phyloP scores from a whole-genome alignment of 2,113 vertebrate genomes.

The Xerus inauris region DNA sequence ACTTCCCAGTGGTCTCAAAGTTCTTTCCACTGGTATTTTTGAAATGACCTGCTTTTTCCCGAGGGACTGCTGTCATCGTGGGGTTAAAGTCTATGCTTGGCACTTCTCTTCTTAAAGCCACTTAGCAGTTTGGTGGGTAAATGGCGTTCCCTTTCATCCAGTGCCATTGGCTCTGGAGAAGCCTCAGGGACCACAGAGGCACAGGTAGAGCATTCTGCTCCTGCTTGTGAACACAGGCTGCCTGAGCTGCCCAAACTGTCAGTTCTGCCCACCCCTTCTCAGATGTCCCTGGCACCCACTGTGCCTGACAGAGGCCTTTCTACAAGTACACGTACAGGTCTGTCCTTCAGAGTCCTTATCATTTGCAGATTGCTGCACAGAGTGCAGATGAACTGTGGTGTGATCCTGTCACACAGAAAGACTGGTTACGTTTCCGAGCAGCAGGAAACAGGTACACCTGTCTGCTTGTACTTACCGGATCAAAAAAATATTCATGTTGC shows the following conservation, averaged over 20 bases:
- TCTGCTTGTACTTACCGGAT: neutral
- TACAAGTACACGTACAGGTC: slow-evolving; percentile 34
- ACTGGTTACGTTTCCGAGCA: neutral
- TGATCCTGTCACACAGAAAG: slow-evolving; percentile 69
- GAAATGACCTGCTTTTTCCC: neutral
- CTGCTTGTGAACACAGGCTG: neutral
- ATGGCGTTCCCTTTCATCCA: neutral
- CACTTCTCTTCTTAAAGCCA: slow-evolving; percentile 17
- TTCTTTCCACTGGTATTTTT: neutral
- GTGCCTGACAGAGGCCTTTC: slow-evolving; percentile 69
- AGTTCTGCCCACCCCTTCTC: neutral
- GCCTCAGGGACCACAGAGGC: neutral
- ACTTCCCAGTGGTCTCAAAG: slow-evolving; percentile 41
- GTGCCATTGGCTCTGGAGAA: neutral
- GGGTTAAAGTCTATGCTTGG: neutral
- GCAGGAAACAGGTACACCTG: slow-evolving; percentile 9
- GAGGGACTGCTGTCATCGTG: neutral
- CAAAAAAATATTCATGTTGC: neutral
- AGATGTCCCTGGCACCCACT: slow-evolving; percentile 56
- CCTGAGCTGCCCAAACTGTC: neutral
- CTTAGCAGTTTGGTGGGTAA: neutral
- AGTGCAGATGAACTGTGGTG: slow-evolving; percentile 55
- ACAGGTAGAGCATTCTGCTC: neutral
- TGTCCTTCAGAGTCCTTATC: slow-evolving; percentile 60
- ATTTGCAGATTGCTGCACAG: slow-evolving; percentile 54